phyloP scores from a whole-genome alignment of 1,140 invertebrate genomes.

The Homarus americanus region DNA sequence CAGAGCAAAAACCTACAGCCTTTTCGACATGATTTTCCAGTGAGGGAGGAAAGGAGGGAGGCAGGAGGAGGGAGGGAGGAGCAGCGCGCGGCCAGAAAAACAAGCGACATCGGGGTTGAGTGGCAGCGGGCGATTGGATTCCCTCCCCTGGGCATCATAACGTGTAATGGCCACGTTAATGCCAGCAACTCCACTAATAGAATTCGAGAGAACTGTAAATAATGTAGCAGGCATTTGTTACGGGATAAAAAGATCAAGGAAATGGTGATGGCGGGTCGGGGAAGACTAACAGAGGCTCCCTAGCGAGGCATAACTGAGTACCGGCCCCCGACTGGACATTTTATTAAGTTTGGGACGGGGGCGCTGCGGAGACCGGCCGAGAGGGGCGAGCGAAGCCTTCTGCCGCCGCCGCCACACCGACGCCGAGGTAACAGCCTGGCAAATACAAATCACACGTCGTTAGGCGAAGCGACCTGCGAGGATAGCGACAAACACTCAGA shows the following conservation, averaged over 20 bases:
- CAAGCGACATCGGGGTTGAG: slow-evolving; percentile 67
- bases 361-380: not conserved
- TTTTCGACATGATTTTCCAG: slow-evolving; percentile 29
- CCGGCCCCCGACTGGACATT: slow-evolving; percentile 51
- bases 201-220: slow-evolving; percentile 73
- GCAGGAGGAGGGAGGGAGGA: not conserved
- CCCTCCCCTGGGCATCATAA: slow-evolving; percentile 70
- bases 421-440: slow-evolving; percentile 59
- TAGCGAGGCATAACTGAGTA: slow-evolving; percentile 56
- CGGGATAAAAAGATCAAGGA: slow-evolving; percentile 73
- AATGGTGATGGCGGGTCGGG: slow-evolving; percentile 69
- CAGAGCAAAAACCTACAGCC: not conserved
- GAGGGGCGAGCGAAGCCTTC: slow-evolving; percentile 27
- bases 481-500: slow-evolving; percentile 67
- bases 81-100: slow-evolving; percentile 23
- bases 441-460: slow-evolving; percentile 72
- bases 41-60: not conserved
- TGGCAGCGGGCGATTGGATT: slow-evolving; percentile 72
- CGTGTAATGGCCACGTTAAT: slow-evolving; percentile 73
- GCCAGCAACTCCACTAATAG: slow-evolving; percentile 74
- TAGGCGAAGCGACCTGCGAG: slow-evolving; percentile 69
- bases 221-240: slow-evolving; percentile 73
- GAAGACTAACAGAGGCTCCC: slow-evolving; percentile 64
- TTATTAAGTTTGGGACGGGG: slow-evolving; percentile 71
- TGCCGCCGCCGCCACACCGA: slow-evolving; percentile 12